Evolutionary conservation across 2,888 invertebrate genomes (phyloP), one percentile per base, ranked within the genome.

Genomic region (Plemyria rubiginata): DNA sequence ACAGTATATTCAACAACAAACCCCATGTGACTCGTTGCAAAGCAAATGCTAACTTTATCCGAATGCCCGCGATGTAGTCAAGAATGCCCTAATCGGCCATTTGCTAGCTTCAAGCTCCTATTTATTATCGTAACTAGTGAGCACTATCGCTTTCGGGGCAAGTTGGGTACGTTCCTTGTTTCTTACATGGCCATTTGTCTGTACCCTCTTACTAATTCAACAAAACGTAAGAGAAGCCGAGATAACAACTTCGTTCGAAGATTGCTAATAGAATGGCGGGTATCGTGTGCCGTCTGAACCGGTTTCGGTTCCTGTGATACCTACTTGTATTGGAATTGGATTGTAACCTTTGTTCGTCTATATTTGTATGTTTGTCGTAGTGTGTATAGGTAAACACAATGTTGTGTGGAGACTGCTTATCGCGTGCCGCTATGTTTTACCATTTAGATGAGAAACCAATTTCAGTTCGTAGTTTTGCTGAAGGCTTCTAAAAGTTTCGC

Each of bases 81-180:
- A 86, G 87, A 86, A 87, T 85, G 82, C 87, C 85, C 87, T 86
- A 86, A 88, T 87, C 87, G 87, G 80, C 87, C 85, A 87, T 88
- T 88, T 84, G 85, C 85, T 78, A 82, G 78, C 82, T 82, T 84
- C 84, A 86, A 87, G 84, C 82, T 79, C 79, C 85, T 86, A 87
- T 88, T 87, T 87, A 85, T 86, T 89, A 89, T 90, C 80, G 86
- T 85, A 88, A 87, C 87, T 89, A 88, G 88, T 81, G 80, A 80
- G 80, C 84, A 87, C 88, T 90, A 90, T 88, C 86, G 87, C 80
- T 86, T 88, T 86, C 82, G 76, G 80, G 72, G 76, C 76, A 78
- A 82, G 80, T 78, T 75, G 71, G 81, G 84, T 83, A 80, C 81
- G 85, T 86, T 86, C 76, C 78, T 78, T 79, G 84, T 82, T 85